These are phyloP conservation scores for Aporophyla lueneburgensis DNA, from an alignment of 2,888 invertebrate genomes.

Conservation along the genomic window DNA sequence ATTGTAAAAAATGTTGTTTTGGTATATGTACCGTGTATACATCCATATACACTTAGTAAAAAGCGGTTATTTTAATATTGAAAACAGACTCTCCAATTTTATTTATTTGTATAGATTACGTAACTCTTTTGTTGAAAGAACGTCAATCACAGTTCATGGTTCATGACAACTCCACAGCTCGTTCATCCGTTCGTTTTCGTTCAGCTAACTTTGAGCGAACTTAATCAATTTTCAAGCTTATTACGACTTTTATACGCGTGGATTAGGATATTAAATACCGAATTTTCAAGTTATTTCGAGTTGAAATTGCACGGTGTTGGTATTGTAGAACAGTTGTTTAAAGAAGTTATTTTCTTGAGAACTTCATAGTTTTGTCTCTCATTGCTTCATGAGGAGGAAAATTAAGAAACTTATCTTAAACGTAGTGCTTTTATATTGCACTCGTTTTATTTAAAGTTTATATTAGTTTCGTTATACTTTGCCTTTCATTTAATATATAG, in stretches of 20 bases:
- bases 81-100: too few species aligned
- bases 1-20: too few species aligned
- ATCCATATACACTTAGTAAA: too few species aligned
- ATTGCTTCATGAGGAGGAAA: slow-evolving; percentile 26
- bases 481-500: background rate
- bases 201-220: slow-evolving; percentile 47
- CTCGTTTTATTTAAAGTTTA: slow-evolving; percentile 5
- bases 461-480: background rate
- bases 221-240: slow-evolving; percentile 60
- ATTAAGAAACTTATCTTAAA: slow-evolving; percentile 25
- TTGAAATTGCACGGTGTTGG: slow-evolving; percentile 5
- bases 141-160: background rate
- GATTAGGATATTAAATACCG: slow-evolving; percentile 31
- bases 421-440: slow-evolving; percentile 22
- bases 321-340: background rate
- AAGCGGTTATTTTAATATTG: too few species aligned
- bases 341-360: background rate
- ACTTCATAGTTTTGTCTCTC: slow-evolving; percentile 8
- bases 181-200: slow-evolving; percentile 18
- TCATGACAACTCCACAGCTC: slow-evolving; percentile 8
- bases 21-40: too few species aligned
- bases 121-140: slow-evolving; percentile 9
- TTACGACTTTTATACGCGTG: slow-evolving; percentile 41
- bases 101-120: too few species aligned
- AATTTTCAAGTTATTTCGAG: slow-evolving; percentile 31